Evolutionary conservation across 2,113 vertebrate species (phyloP), one percentile per base, ranked within the genome.

Genomic region (Phyllopteryx taeniolatus): DNA sequence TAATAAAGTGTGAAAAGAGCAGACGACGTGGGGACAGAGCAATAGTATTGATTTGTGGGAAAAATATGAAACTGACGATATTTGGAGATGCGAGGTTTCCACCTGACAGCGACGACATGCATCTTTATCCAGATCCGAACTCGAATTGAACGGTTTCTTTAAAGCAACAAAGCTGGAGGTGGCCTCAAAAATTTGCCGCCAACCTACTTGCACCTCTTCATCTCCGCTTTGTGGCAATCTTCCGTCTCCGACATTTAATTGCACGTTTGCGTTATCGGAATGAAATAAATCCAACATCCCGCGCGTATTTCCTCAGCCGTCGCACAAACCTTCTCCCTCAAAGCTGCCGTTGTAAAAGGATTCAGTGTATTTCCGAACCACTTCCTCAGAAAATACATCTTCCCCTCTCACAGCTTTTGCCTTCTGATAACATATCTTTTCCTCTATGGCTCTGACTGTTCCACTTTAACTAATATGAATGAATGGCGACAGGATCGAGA

Each of bases 371-470:
- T 84, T 88, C 72, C 72, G 76, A 84, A 87, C 68, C 71, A 73
- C 73, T 83, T 83, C 75, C 72, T 82, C 43, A 11, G 74, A 86
- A 83, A 83, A 86, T 70, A 77, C 84, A 78, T 82, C 62, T 84
- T 80, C 76, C 73, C 63, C 78, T 80, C 78, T 84, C 78, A 49
- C 73, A 83, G 84, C 78, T 76, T 85, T 19, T 65, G 22, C 85
- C 75, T 60, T 78, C 77, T 79, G 86, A 86, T 88, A 89, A 83
- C 77, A 77, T 86, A 85, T 89, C 78, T 87, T 73, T 79, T 70
- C 68, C 73, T 86, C 78, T 68, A 68, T 71, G 75, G 66, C 78
- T 85, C 64, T 75, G 78, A 82, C 80, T 81, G 78, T 81, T 87
- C 81, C 73, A 76, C 85, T 86, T 82, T 78, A 79, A 79, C 83